Conservation (phyloP, 2,888 invertebrate genomes). For the Escarpia spicata region DNA sequence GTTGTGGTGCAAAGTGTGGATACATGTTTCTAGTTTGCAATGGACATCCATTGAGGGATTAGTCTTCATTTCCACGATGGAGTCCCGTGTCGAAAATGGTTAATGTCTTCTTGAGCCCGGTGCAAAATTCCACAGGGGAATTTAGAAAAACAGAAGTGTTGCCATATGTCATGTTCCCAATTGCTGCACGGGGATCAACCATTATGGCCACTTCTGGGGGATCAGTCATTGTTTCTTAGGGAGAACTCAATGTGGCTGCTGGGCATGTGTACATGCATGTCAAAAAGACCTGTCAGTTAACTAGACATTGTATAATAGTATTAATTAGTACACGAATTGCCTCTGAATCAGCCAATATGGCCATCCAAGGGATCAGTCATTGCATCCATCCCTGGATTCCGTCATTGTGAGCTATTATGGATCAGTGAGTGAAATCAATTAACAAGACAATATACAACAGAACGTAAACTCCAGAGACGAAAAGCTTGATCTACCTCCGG, state of each 20-base stretch:
- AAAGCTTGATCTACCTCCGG: background rate
- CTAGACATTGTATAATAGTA: too few relatives aligned
- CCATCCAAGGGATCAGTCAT: background rate
- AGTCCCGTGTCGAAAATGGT: background rate
- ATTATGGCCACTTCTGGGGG: background rate
- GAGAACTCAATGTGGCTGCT: background rate
- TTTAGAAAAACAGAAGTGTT: background rate
- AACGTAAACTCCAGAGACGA: background rate
- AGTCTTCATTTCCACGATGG: background rate
- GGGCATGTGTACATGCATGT: too few relatives aligned
- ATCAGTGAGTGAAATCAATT: background rate
- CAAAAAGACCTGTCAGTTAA: too few relatives aligned
- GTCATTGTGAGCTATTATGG: background rate
- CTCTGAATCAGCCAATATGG: background rate
- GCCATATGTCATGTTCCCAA: background rate
- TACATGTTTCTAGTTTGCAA: background rate
- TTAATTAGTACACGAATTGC: too few relatives aligned
- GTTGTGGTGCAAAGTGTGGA: background rate
- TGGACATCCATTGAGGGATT: background rate
- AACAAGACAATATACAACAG: background rate
- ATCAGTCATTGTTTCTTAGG: background rate
- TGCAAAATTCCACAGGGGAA: background rate
- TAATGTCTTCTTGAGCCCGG: background rate
- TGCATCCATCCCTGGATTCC: background rate
- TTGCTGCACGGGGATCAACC: background rate